Evolutionary conservation across 2,797 vertebrate genomes (phyloP).

Genomic region (Halcyon smyrnensis): DNA sequence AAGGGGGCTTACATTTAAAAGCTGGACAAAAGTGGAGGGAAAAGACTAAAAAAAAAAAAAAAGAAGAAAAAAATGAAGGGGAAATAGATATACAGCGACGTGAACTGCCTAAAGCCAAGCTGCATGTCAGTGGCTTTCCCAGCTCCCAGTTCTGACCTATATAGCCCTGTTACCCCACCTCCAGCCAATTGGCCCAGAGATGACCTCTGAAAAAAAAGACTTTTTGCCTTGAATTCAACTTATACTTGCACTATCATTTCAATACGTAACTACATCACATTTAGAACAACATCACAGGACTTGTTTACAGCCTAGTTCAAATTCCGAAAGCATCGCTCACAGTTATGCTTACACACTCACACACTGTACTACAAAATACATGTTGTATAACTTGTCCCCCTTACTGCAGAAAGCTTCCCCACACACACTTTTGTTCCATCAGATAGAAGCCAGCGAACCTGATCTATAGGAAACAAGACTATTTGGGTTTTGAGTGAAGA

Average conservation of each 20-base stretch:
- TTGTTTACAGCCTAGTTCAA: neutral
- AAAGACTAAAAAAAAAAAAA: too few species aligned
- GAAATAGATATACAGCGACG: neutral
- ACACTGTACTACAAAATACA: neutral
- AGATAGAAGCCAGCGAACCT: neutral
- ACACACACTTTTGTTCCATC: neutral
- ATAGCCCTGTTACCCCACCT: neutral
- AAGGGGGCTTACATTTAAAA: neutral
- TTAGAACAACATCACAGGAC: neutral
- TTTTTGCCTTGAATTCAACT: neutral
- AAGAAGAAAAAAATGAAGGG: neutral
- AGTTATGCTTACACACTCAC: too few species aligned
- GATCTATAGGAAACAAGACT: rapidly evolving
- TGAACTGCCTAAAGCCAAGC: rapidly evolving
- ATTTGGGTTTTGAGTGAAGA: rapidly evolving
- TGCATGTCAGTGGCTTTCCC: neutral
- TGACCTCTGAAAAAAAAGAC: neutral
- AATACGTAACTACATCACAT: neutral
- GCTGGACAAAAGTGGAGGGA: neutral
- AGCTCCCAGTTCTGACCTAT: neutral
- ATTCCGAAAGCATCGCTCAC: neutral
- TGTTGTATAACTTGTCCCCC: neutral
- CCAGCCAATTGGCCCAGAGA: neutral
- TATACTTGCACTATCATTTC: neutral
- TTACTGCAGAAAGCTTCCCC: rapidly evolving